phyloP scores from a whole-genome alignment of 2,113 vertebrate genomes.

The Triplophysa tibetana region DNA sequence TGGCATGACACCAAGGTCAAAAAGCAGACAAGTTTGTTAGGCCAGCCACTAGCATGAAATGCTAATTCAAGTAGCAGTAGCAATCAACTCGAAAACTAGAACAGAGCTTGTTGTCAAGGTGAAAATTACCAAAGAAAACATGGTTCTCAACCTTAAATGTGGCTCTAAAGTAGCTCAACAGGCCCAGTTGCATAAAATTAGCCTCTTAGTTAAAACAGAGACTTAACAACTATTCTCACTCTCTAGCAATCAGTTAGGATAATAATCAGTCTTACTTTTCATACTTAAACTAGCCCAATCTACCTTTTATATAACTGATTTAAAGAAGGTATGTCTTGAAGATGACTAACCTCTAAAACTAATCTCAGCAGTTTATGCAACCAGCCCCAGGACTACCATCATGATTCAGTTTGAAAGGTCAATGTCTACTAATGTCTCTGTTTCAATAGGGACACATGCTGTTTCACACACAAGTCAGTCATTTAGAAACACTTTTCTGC shows the following conservation, averaged over 20 bases:
- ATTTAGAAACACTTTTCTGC: too few relatives aligned
- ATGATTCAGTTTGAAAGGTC: conserved; percentile 53
- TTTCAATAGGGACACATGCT: conserved; percentile 18
- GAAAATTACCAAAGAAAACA: conserved; percentile 23
- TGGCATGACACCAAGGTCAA: conserved; percentile 1
- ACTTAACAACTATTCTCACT: too few relatives aligned
- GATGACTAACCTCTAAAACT: too few relatives aligned
- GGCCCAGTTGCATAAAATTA: neutral
- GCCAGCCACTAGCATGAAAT: conserved; percentile 51
- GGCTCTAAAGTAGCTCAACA: conserved; percentile 40
- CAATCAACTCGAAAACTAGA: conserved; percentile 58
- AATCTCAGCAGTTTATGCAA: too few relatives aligned
- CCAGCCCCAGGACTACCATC: too few relatives aligned
- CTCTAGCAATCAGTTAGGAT: too few relatives aligned
- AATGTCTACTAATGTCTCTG: conserved; percentile 24
- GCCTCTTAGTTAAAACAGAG: too few relatives aligned
- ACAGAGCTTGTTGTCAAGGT: conserved; percentile 36
- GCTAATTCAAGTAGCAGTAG: conserved; percentile 46
- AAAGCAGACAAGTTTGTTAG: conserved; percentile 54
- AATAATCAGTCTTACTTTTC: too few relatives aligned
- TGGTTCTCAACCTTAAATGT: conserved; percentile 27
- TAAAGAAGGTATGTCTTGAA: too few relatives aligned
- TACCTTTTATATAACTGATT: too few relatives aligned
- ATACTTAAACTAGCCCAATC: too few relatives aligned
- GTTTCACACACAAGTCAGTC: neutral